These are phyloP conservation scores for Gasteruption jaculator DNA, from an alignment of 2,888 invertebrate genomes.

Conservation along the genomic window DNA sequence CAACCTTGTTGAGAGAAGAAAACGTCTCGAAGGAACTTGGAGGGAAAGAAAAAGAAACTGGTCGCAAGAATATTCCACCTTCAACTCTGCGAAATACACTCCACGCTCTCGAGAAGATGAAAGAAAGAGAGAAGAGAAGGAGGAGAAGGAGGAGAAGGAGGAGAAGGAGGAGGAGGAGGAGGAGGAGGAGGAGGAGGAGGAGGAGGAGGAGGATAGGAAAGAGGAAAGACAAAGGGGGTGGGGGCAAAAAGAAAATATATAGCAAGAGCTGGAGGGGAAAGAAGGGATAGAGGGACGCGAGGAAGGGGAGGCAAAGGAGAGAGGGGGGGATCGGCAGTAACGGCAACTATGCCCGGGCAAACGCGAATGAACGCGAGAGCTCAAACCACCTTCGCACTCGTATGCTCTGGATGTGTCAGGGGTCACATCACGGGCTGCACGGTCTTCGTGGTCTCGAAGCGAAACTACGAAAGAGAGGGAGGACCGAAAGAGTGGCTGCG, in stretches of 20 bases:
- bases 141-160: conserved; percentile 13
- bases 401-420: conserved; percentile 10
- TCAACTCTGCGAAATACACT: conserved; percentile 4
- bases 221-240: neutral
- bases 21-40: conserved; percentile 7
- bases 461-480: too few species aligned
- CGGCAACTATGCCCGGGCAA: too few species aligned
- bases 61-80: conserved; percentile 8
- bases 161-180: conserved; percentile 9
- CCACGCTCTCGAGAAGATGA: conserved; percentile 16
- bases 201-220: too few species aligned
- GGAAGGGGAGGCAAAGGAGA: conserved; percentile 1
- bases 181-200: conserved; percentile 1
- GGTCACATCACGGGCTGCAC: conserved; percentile 13
- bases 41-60: conserved; percentile 8
- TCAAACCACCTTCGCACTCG: too few species aligned
- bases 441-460: too few species aligned
- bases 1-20: too few species aligned
- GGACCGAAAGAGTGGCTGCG: too few species aligned
- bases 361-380: too few species aligned
- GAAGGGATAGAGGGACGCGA: conserved; percentile 8
- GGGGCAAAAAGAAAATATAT: neutral
- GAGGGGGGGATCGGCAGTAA: too few species aligned
- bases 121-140: conserved; percentile 11
- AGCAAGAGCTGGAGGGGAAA: conserved; percentile 7